phyloP scores from a whole-genome alignment of 2,888 invertebrate genomes.

The Spialia ferax region DNA sequence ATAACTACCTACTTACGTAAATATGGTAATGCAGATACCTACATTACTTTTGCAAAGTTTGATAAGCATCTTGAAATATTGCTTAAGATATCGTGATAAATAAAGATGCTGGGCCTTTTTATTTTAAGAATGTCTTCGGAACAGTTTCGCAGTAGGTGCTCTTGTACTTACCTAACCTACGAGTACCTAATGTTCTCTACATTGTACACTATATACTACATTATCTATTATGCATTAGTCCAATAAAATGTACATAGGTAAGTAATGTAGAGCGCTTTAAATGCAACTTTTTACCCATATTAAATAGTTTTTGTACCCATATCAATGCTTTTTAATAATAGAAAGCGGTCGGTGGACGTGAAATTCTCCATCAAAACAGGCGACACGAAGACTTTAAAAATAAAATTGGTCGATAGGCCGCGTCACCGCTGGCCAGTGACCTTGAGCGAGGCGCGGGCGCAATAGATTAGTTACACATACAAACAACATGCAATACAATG shows the following conservation, averaged over 20 bases:
- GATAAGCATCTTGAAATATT: constrained; percentile 17
- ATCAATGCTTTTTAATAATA: constrained; percentile 17
- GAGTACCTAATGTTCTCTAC: neutral
- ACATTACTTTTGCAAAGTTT: constrained; percentile 15
- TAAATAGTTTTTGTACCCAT: constrained; percentile 3
- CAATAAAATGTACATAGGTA: too few relatives aligned
- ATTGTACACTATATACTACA: too few relatives aligned
- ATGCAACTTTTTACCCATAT: neutral
- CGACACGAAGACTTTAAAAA: constrained; percentile 62
- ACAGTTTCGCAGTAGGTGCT: neutral
- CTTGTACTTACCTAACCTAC: too few relatives aligned
- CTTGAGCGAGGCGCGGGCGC: constrained; percentile 70
- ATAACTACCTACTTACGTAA: too few relatives aligned
- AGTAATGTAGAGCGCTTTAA: neutral
- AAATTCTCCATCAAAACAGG: constrained; percentile 51
- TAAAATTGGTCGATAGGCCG: constrained; percentile 68
- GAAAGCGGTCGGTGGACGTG: constrained; percentile 34
- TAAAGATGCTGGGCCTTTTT: neutral
- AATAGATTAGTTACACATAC: constrained; percentile 68
- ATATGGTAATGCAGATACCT: too few relatives aligned
- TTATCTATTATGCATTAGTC: too few relatives aligned
- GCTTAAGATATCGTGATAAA: constrained; percentile 21
- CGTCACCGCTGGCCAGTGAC: constrained; percentile 76
- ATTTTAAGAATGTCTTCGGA: neutral
- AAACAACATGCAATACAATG: constrained; percentile 50